These are phyloP conservation scores for Nemapogon koenigi DNA, from an alignment of 2,888 invertebrate species.

Conservation along the genomic window DNA sequence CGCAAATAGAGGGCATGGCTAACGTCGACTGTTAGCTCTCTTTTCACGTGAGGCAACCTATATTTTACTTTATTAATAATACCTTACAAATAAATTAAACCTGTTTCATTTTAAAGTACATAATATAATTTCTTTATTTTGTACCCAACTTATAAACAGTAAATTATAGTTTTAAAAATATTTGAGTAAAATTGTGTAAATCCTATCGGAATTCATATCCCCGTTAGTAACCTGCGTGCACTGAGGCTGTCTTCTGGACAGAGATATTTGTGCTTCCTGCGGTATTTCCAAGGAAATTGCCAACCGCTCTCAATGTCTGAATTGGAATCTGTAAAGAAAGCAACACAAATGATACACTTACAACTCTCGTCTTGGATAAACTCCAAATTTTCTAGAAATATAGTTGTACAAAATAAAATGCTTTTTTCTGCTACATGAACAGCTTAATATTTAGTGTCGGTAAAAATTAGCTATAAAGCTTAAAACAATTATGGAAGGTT, in stretches of 20 bases:
- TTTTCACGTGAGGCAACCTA: no score
- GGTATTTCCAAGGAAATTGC: constrained; percentile 63
- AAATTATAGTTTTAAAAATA: neutral
- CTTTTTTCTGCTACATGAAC: no score
- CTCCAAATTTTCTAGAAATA: neutral
- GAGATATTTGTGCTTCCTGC: constrained; percentile 44
- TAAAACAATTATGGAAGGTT: no score
- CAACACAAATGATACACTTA: constrained; percentile 4
- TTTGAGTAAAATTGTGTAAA: neutral
- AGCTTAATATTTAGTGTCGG: no score
- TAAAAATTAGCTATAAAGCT: no score
- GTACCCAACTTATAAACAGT: neutral
- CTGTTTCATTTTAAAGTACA: no score
- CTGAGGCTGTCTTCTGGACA: constrained; percentile 42
- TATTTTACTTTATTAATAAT: no score
- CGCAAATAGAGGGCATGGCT: no score
- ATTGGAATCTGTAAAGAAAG: constrained; percentile 67
- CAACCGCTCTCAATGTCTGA: constrained; percentile 68
- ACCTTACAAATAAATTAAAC: no score
- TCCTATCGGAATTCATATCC: neutral
- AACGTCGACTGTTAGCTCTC: no score
- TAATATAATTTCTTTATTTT: no score
- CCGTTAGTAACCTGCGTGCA: constrained; percentile 31
- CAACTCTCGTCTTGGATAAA: neutral
- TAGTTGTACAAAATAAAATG: no score